Percentiles rank a stretch among this genome's conserved stretches.
phyloP scores from a whole-genome alignment of 1,140 invertebrate species.

The Carcinoscorpius rotundicauda region DNA sequence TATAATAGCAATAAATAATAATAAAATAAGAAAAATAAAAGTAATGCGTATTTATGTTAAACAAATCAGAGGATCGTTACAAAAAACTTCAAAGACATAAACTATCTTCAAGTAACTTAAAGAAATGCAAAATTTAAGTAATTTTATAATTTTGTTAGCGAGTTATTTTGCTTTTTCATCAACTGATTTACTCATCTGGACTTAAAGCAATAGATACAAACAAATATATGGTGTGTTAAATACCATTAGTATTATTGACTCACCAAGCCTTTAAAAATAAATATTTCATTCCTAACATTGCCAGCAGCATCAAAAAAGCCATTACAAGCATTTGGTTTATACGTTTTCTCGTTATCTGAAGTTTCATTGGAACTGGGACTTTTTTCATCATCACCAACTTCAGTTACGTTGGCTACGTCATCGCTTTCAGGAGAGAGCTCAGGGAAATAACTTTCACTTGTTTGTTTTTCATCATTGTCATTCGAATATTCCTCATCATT shows the following conservation, averaged over 20 bases:
- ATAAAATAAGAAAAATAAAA: too few relatives aligned
- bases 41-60: too few relatives aligned
- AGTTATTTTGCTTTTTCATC: too few relatives aligned
- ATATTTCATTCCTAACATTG: conserved; percentile 36
- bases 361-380: too few relatives aligned
- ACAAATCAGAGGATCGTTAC: too few relatives aligned
- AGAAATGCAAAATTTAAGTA: too few relatives aligned
- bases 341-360: not conserved
- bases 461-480: not conserved
- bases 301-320: conserved; percentile 37
- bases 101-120: too few relatives aligned
- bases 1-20: too few relatives aligned
- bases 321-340: conserved; percentile 26
- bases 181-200: too few relatives aligned
- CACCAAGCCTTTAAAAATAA: conserved; percentile 39
- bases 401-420: not conserved
- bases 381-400: not conserved
- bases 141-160: too few relatives aligned
- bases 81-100: too few relatives aligned
- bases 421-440: not conserved
- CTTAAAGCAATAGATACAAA: conserved; percentile 10
- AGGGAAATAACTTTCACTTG: not conserved
- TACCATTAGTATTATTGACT: conserved; percentile 11
- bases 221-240: conserved; percentile 1
- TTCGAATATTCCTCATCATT: not conserved